These are phyloP conservation scores for Pteropus alecto DNA, from an alignment of 2,113 vertebrate genomes.

Conservation along the genomic window DNA sequence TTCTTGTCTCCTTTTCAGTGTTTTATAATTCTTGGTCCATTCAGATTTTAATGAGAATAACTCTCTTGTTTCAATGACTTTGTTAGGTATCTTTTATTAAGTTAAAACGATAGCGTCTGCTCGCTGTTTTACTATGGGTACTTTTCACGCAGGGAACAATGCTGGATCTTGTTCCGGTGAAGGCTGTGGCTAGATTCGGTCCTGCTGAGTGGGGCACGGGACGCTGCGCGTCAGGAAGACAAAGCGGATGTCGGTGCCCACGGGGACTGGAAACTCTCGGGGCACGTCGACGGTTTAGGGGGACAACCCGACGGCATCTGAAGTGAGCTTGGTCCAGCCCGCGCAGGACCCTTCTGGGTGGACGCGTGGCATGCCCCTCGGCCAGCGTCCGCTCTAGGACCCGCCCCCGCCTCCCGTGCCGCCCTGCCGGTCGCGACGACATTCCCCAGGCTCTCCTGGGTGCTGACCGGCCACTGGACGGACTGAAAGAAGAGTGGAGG, in stretches of 20 bases:
- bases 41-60: not conserved
- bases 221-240: too few species aligned
- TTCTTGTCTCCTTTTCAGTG: not conserved
- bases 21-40: not conserved
- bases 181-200: not conserved
- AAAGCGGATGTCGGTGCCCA: rapidly evolving
- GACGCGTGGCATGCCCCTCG: too few species aligned
- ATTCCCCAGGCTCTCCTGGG: not conserved
- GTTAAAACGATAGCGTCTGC: not conserved
- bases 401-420: not conserved
- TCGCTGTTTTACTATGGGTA: not conserved
- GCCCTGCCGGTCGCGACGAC: not conserved
- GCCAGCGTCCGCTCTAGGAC: not conserved
- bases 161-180: not conserved
- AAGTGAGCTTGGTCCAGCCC: not conserved
- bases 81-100: not conserved
- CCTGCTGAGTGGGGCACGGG: rapidly evolving
- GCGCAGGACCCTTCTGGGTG: not conserved
- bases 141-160: not conserved
- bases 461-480: rapidly evolving
- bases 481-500: not conserved
- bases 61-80: not conserved
- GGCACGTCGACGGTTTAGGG: not conserved
- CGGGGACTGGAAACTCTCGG: not conserved
- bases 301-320: not conserved